phyloP scores from a whole-genome alignment of 2,113 vertebrate genomes.

The Rallus limicola region DNA sequence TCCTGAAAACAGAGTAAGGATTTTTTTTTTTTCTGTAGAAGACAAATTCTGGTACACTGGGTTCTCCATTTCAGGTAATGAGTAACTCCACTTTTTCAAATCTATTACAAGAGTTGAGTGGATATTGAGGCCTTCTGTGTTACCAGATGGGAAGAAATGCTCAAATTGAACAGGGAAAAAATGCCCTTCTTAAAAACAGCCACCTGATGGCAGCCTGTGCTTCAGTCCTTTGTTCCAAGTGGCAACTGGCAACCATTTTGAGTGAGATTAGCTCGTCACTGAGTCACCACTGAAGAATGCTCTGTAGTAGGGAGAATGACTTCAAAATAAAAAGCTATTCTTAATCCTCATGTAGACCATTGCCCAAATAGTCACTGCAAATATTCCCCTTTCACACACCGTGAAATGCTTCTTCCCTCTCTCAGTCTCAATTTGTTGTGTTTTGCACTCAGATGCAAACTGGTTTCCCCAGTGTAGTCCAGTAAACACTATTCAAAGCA shows the following conservation, averaged over 20 bases:
- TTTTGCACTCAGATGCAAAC: neutral
- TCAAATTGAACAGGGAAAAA: neutral
- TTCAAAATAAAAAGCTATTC: conserved; percentile 27
- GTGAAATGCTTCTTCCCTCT: neutral
- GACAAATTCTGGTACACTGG: neutral
- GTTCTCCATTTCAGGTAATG: neutral
- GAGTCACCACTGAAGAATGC: conserved; percentile 49
- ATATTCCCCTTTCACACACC: neutral
- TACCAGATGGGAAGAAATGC: neutral
- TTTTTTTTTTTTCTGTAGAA: neutral
- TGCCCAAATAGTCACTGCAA: neutral
- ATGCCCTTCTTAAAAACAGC: conserved; percentile 50
- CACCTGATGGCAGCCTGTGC: conserved; percentile 70
- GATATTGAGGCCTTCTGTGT: neutral
- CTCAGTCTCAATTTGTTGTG: neutral
- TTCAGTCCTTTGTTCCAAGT: conserved; percentile 50
- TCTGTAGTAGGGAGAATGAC: neutral
- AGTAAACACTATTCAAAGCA: neutral
- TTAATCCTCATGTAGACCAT: neutral
- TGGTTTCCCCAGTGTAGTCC: neutral
- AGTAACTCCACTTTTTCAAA: neutral
- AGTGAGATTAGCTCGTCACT: conserved; percentile 36
- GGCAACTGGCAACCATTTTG: conserved; percentile 67
- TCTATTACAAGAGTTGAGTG: neutral
- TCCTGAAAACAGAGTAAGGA: neutral